phyloP scores from a whole-genome alignment of 2,888 invertebrate species.

The Habrosyne pyritoides region DNA sequence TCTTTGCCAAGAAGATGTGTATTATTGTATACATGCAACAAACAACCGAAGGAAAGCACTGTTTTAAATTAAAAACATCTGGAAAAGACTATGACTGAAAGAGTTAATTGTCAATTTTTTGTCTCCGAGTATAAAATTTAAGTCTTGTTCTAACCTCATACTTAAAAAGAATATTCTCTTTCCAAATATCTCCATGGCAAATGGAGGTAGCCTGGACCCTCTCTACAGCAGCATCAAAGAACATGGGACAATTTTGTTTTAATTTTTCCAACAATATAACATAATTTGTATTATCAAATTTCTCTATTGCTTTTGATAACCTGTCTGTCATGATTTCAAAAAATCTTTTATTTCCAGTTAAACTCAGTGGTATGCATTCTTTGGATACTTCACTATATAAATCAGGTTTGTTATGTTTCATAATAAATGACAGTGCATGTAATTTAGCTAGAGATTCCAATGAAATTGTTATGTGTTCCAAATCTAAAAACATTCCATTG shows the following conservation, averaged over 20 bases:
- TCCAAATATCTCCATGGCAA: conserved; percentile 78
- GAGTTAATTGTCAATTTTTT: too few relatives aligned
- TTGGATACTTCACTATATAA: conserved; percentile 46
- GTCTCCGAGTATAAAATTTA: too few relatives aligned
- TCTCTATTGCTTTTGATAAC: conserved; percentile 57
- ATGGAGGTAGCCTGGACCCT: conserved; percentile 52
- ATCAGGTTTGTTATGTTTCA: conserved; percentile 41
- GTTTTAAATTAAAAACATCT: too few relatives aligned
- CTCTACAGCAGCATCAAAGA: conserved; percentile 42
- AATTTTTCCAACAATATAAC: conserved; percentile 46
- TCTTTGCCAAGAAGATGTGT: too few relatives aligned
- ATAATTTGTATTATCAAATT: conserved; percentile 54
- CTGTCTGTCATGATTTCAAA: conserved; percentile 63
- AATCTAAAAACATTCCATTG: conserved; percentile 53
- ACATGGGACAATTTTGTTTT: conserved; percentile 44
- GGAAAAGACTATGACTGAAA: too few relatives aligned
- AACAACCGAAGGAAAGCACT: too few relatives aligned
- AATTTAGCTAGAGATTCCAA: conserved; percentile 61
- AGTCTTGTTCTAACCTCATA: conserved; percentile 53
- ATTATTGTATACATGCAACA: too few relatives aligned
- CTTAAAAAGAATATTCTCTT: conserved; percentile 72
- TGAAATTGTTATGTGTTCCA: conserved; percentile 56
- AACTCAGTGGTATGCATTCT: conserved; percentile 60
- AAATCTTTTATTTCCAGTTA: conserved; percentile 55
- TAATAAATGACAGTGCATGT: conserved; percentile 67